Percentiles rank a stretch among this genome's conserved stretches.
Conservation (phyloP, 2,113 vertebrate genomes). For the Campylorhamphus procurvoides region DNA sequence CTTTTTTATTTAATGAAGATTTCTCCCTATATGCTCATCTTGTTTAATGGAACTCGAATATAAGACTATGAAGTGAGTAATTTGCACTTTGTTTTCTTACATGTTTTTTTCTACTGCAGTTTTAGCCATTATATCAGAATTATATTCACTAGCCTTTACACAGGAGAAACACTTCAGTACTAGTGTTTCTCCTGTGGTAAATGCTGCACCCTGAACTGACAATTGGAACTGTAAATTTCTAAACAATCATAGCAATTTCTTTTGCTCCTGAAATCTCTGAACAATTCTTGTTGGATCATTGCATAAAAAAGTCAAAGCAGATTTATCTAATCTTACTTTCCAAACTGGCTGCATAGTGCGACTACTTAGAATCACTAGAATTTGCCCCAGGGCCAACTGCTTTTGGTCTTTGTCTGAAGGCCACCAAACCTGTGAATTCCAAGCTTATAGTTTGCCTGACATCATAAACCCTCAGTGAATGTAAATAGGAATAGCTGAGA, state of each 20-base stretch:
- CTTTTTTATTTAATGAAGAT: not conserved
- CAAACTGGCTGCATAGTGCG: not conserved
- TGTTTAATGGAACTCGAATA: not conserved
- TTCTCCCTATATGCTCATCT: not conserved
- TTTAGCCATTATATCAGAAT: not conserved
- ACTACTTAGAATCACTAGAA: not conserved
- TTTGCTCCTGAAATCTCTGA: not conserved
- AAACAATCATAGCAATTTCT: not conserved
- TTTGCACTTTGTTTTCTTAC: not conserved
- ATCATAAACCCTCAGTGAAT: not conserved
- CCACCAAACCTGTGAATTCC: not conserved
- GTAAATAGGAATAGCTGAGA: not conserved
- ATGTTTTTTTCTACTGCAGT: not conserved
- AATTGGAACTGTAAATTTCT: not conserved
- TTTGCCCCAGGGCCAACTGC: not conserved
- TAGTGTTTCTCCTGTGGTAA: not conserved
- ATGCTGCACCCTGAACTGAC: not conserved
- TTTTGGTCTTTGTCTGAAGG: not conserved
- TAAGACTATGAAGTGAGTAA: not conserved
- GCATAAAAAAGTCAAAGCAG: not conserved
- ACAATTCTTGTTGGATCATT: not conserved
- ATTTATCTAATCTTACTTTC: not conserved
- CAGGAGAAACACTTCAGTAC: not conserved
- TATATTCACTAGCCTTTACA: not conserved
- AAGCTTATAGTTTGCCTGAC: not conserved